Evolutionary conservation across 2,113 vertebrate genomes (phyloP), one percentile per base, ranked within the genome.

Genomic region (Anarhynchus alexandrinus): DNA sequence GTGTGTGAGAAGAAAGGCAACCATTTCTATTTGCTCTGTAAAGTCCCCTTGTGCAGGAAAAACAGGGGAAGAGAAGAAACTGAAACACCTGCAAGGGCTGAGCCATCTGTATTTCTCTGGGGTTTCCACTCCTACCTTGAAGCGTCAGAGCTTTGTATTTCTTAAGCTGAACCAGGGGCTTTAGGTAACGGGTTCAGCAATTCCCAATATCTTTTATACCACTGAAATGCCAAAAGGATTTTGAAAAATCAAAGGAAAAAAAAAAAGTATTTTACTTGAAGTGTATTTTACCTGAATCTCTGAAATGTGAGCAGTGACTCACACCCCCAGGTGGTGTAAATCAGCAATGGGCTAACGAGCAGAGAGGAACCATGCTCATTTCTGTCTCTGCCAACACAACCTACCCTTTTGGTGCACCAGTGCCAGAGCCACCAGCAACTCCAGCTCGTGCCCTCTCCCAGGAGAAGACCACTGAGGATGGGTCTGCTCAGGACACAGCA

Each of bases 381-480:
- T 58, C 30, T 12, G 4, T 38, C 74, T 80, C 65, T 83, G 52
- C 40, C 47, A 66, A 11, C 7, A 47, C 4, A 9, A 1, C 17
- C 2, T 4, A 2, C 2, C 2, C 5, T 52, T 57, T 79, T 26
- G 43, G 21, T 5, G 12, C 23, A 67, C 5, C 18, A 14, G 32
- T 8, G 15, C 21, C 2, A 30, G 49, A 47, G 11, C 15, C 6
- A 17, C 23, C 18, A 71, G 62, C 13, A 55, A 1, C 18, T 62
- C 17, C 47, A 78, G 65, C 22, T 62, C 3, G 1, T 23, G 51
- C 1, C 0, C 9, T 78, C 11, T 67, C 3, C 29, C 6, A n/a
- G 58, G 12, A 79, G 57, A 47, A 42, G 32, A 8, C 8, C 17
- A 7, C 38, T 3, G 7, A 52, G 21, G 57, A 47, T 61, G 47